Base-by-base conservation (phyloP, 2,113 vertebrate genomes). In the Phaethornis superciliosus region DNA sequence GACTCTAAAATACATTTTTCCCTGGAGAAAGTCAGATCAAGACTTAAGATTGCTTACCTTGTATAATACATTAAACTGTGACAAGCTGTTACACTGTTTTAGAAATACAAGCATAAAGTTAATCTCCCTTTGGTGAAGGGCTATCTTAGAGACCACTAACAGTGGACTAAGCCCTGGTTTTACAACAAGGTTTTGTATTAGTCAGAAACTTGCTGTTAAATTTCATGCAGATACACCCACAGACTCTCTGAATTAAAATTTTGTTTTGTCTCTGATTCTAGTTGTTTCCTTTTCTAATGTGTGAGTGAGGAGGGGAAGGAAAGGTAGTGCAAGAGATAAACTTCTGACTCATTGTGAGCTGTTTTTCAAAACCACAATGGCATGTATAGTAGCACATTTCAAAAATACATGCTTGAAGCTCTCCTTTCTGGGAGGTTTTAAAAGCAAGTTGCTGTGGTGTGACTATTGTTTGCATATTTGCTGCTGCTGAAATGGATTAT, bases 291-390 rank as follows among this genome's bases (percentile, higher is more conserved):
- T 79, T 91, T 62, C 32, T 64, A 19, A 54, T n/a, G 16, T 76
- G 90, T 94, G 93, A 95, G 89, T 95, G 89, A 75, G 56, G 37
- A 81, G 56, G 27, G 71, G 30, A 4, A 76, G 40, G 40, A 28
- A 76, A 82, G 67, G 42, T 85, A 55, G 51, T 16, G 37, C 86
- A 70, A 8, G 40, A 86, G 77, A 69, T 84, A 40, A 85, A 52
- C 59, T 93, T 81, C 81, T 95, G 88, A 88, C 35, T 89, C 88
- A 93, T 24, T 71, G 70, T 59, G 54, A 27, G 17, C 56, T 72
- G 12, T 49, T 79, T 78, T 71, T 85, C 62, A 81, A 91, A 93
- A 85, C 89, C 93, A 49, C 89, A 89, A 0, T 56, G 55, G 35
- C 12, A 4, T 65, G 22, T 62, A 8, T 82, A 88, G 85, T 87